Conservation (phyloP, 2,113 vertebrate genomes). For the Sakesphorus luctuosus region DNA sequence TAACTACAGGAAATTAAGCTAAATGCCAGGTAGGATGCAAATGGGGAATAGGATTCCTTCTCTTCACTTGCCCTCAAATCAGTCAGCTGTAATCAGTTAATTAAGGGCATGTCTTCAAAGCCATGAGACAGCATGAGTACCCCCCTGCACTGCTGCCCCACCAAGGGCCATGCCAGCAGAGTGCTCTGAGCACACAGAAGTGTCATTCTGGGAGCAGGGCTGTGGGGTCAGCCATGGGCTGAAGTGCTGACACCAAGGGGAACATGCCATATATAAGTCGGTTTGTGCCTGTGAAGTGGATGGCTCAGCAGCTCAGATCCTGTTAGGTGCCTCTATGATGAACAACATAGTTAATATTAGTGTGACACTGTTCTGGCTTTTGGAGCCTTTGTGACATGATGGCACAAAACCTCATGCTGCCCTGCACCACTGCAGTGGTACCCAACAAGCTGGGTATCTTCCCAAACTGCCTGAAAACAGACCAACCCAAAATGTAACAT, state of each 20-base stretch:
- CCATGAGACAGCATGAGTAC: neutral
- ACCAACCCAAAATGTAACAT: neutral
- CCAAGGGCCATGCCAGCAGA: neutral
- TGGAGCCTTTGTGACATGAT: neutral
- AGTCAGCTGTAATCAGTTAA: neutral
- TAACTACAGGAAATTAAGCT: neutral
- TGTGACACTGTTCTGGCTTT: neutral
- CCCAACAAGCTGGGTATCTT: neutral
- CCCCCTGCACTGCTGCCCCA: neutral
- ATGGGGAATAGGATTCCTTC: neutral
- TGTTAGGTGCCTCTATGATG: neutral
- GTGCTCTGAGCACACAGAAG: neutral
- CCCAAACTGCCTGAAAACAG: neutral
- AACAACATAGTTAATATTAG: neutral
- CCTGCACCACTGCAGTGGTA: neutral
- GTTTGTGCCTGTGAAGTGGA: neutral
- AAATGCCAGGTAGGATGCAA: neutral
- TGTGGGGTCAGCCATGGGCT: neutral
- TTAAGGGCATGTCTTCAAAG: neutral
- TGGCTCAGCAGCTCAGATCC: neutral
- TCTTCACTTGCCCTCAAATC: neutral
- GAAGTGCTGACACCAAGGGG: neutral
- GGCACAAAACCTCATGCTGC: neutral
- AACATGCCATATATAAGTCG: fast-evolving
- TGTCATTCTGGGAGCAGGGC: neutral